These are phyloP conservation scores for Xestia c-nigrum DNA, from an alignment of 2,888 invertebrate species.

Conservation along the genomic window DNA sequence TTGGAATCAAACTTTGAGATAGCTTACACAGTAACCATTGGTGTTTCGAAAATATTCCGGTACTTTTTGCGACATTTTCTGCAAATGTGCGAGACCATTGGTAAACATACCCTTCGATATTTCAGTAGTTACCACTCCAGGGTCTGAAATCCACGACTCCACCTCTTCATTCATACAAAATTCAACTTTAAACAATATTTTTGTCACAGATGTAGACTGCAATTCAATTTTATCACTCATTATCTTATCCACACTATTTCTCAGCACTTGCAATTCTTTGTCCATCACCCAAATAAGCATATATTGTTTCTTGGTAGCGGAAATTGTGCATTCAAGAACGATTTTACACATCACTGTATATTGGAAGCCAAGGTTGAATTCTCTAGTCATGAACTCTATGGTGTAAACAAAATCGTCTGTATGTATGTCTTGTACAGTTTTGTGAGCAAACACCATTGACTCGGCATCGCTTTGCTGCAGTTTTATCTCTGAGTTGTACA, in stretches of 20 bases:
- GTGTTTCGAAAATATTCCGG: constrained; percentile 89
- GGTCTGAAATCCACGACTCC: constrained; percentile 89
- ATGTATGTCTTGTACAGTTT: constrained; percentile 71
- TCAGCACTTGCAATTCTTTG: constrained; percentile 89
- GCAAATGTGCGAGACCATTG: constrained; percentile 89
- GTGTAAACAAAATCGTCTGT: constrained; percentile 89
- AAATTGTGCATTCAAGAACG: constrained; percentile 87
- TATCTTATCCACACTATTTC: constrained; percentile 74
- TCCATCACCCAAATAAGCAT: constrained; percentile 92
- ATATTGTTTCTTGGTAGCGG: constrained; percentile 85
- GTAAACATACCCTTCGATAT: constrained; percentile 91
- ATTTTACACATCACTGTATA: constrained; percentile 90
- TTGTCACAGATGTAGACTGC: constrained; percentile 88
- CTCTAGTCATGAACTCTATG: constrained; percentile 87
- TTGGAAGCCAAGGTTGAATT: constrained; percentile 86
- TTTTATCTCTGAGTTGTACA: constrained; percentile 91
- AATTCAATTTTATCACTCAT: constrained; percentile 78
- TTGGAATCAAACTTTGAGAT: constrained; percentile 86
- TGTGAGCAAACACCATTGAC: constrained; percentile 76
- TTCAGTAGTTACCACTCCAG: constrained; percentile 86
- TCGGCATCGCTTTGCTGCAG: constrained; percentile 77
- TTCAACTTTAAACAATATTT: constrained; percentile 90
- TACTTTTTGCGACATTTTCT: constrained; percentile 89
- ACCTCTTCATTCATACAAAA: constrained; percentile 83
- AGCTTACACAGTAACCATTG: constrained; percentile 91